Evolutionary conservation across 2,888 invertebrate genomes (phyloP).

Genomic region (Villa cingulata): DNA sequence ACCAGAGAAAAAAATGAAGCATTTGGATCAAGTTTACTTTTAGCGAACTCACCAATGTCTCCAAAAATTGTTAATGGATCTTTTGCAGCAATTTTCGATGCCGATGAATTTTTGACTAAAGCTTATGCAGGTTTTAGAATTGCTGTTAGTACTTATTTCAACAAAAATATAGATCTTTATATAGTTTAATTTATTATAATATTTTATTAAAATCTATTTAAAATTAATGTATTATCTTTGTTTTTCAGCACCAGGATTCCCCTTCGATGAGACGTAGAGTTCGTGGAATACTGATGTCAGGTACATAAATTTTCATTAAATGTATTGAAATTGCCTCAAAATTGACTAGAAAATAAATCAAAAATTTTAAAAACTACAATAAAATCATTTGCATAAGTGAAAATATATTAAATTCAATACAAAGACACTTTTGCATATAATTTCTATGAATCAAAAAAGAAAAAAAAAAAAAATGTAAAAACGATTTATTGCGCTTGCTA

Average conservation of each 20-base stretch:
- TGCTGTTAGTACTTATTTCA: constrained; percentile 30
- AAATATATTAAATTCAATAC: no score
- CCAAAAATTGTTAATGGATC: constrained; percentile 93
- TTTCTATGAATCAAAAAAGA: not conserved
- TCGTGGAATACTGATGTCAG: constrained; percentile 75
- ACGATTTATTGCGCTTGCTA: no score
- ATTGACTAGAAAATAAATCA: no score
- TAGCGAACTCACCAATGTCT: constrained; percentile 91
- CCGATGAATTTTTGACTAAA: constrained; percentile 36
- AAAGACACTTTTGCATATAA: no score
- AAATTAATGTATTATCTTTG: no score
- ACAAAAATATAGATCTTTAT: no score
- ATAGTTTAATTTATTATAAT: not conserved
- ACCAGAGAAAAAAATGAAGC: constrained; percentile 71
- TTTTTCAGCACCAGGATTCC: constrained; percentile 33
- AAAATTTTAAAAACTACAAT: no score
- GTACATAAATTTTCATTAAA: constrained; percentile 24
- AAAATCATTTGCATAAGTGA: no score
- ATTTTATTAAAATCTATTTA: no score
- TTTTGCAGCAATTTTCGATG: constrained; percentile 79
- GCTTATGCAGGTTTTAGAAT: constrained; percentile 35
- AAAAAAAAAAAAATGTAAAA: not conserved
- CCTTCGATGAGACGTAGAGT: constrained; percentile 73
- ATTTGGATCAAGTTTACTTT: constrained; percentile 82
- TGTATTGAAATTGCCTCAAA: no score